Percentiles rank a stretch among this genome's conserved stretches.
Evolutionary conservation across 2,113 vertebrate genomes (phyloP).

Genomic region (Thymallus thymallus): DNA sequence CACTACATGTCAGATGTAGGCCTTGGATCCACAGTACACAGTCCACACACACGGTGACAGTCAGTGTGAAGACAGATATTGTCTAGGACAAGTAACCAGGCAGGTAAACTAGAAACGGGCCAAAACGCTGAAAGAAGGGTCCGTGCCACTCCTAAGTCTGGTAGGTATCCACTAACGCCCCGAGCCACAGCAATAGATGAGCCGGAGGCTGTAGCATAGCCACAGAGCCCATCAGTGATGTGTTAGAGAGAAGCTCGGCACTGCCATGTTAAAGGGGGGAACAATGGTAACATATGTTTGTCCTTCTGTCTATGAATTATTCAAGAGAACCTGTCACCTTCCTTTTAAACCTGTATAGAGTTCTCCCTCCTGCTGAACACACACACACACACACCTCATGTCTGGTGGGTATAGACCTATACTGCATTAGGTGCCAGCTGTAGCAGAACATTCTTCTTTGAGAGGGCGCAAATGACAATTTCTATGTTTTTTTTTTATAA

Average conservation of each 20-base stretch:
- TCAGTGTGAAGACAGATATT: no score
- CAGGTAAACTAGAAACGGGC: not conserved
- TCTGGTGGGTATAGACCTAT: no score
- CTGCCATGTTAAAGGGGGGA: constrained; percentile 41
- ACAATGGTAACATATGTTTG: constrained; percentile 57
- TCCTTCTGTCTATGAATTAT: constrained; percentile 61
- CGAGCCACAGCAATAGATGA: constrained; percentile 32
- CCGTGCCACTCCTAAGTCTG: constrained; percentile 7
- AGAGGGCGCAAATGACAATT: constrained; percentile 1
- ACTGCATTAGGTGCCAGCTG: no score
- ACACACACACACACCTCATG: no score
- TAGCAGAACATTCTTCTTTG: not conserved
- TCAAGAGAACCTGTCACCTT: constrained; percentile 46
- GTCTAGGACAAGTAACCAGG: not conserved
- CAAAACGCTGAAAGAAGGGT: not conserved
- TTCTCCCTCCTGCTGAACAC: constrained; percentile 15
- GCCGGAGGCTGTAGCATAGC: constrained; percentile 42
- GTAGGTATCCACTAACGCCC: not conserved
- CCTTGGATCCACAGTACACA: no score
- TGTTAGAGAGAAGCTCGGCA: constrained; percentile 43
- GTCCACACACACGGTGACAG: no score
- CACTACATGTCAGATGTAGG: no score
- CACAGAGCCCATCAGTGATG: constrained; percentile 30
- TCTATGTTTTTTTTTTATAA: constrained; percentile 25
- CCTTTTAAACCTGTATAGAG: constrained; percentile 27